A percentile compares a stretch with the other conserved stretches of the same genome.
Evolutionary conservation across 2,113 vertebrate species (phyloP).

Genomic region (Damaliscus lunatus): DNA sequence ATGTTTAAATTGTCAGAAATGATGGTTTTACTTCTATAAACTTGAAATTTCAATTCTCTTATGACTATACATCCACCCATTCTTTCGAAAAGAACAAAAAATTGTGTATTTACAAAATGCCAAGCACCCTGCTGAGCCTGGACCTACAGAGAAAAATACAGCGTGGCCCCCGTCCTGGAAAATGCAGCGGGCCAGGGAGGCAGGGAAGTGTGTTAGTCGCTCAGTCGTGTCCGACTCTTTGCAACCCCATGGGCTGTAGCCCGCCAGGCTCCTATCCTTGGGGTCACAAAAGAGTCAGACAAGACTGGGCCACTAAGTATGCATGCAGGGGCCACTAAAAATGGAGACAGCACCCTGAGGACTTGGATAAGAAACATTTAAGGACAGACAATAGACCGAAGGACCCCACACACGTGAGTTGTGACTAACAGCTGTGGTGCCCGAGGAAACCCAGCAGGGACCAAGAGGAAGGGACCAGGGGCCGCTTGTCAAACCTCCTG

Average conservation of each 20-base stretch:
- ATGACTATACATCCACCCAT: not conserved
- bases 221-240: not conserved
- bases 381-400: not conserved
- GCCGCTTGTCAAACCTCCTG: not conserved
- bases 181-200: accelerated
- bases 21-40: not conserved
- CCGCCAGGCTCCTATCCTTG: not conserved
- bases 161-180: accelerated
- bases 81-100: not conserved
- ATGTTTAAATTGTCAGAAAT: not conserved
- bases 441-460: not conserved
- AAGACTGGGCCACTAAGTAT: not conserved
- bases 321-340: not conserved
- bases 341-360: not conserved
- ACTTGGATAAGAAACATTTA: not conserved
- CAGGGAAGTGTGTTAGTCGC: not conserved
- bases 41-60: not conserved
- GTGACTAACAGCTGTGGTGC: not conserved
- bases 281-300: not conserved
- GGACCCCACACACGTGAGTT: not conserved
- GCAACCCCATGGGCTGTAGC: not conserved
- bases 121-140: not conserved
- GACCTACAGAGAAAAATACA: not conserved
- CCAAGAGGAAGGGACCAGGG: not conserved
- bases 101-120: not conserved